Evolutionary conservation across 2,113 vertebrate genomes (phyloP).

Genomic region (Ibidorhyncha struthersii): DNA sequence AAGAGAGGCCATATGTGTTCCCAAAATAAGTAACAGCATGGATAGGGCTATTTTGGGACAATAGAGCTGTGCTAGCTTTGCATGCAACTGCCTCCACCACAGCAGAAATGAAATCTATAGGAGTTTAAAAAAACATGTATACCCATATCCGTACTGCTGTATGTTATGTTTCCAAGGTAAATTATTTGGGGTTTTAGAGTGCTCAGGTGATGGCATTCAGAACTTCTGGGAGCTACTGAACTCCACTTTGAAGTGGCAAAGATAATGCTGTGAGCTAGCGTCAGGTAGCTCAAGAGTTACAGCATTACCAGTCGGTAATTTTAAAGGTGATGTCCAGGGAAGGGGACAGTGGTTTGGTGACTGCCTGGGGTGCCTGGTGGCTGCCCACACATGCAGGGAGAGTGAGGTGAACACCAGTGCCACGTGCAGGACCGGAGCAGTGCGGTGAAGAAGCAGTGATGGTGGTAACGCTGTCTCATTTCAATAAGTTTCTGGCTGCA

Average conservation of each 20-base stretch:
- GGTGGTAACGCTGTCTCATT: background rate
- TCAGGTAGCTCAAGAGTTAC: background rate
- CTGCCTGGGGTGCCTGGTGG: background rate
- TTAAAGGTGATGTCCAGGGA: background rate
- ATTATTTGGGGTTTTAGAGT: conserved; percentile 25
- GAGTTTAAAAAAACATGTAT: background rate
- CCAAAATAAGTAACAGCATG: conserved; percentile 58
- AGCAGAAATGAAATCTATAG: background rate
- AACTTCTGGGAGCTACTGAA: conserved; percentile 51
- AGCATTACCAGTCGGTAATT: background rate
- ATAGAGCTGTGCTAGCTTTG: conserved; percentile 20
- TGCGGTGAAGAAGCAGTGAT: background rate
- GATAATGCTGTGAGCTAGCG: background rate
- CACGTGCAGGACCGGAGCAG: background rate
- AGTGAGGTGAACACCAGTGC: background rate
- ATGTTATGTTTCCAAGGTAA: background rate
- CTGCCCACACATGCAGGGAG: background rate
- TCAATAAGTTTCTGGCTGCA: background rate
- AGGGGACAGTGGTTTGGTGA: background rate
- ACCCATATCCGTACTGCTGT: background rate
- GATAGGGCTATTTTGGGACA: conserved; percentile 47
- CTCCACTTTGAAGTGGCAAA: background rate
- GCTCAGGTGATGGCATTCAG: conserved; percentile 29
- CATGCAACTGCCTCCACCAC: conserved; percentile 32
- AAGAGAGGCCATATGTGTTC: conserved; percentile 50